These are phyloP conservation scores for Percina caprodes DNA, from an alignment of 2,113 vertebrate species.

Conservation along the genomic window DNA sequence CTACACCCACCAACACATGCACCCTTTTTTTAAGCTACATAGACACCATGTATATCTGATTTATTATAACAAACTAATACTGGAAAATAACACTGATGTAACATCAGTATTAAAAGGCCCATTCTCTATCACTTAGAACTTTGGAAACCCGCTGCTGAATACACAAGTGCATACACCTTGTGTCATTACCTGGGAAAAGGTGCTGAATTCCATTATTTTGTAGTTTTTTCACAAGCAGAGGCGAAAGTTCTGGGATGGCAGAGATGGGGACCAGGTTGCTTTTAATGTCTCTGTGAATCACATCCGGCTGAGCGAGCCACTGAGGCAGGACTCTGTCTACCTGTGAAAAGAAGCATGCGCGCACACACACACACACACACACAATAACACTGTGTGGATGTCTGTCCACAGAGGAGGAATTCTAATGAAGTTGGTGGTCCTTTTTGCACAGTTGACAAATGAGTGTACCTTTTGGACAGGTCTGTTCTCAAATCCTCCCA, in stretches of 20 bases:
- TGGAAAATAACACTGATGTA: not conserved
- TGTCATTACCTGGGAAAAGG: slow-evolving; percentile 91
- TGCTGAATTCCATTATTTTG: slow-evolving; percentile 85
- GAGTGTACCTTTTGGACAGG: slow-evolving; percentile 80
- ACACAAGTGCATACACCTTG: not conserved
- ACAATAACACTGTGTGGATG: not conserved
- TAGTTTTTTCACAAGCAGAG: slow-evolving; percentile 85
- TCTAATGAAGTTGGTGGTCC: not conserved
- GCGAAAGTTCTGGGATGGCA: slow-evolving; percentile 85
- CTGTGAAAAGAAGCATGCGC: slow-evolving; percentile 66
- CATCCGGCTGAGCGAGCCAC: slow-evolving; percentile 91
- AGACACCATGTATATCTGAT: not conserved
- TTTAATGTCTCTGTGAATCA: slow-evolving; percentile 87
- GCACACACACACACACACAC: not conserved
- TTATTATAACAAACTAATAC: not conserved
- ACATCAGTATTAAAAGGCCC: not conserved
- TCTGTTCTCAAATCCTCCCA: slow-evolving; percentile 85
- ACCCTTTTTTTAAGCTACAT: not conserved
- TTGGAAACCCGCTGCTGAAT: not conserved
- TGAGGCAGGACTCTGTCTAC: slow-evolving; percentile 89
- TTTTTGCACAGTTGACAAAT: not conserved
- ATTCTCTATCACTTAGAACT: not conserved
- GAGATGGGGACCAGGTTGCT: slow-evolving; percentile 83
- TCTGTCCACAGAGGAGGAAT: not conserved
- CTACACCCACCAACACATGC: not conserved